A percentile compares a stretch with the other conserved stretches of the same genome.
phyloP scores from a whole-genome alignment of 2,888 invertebrate genomes.

The Drosophila tanythrix region DNA sequence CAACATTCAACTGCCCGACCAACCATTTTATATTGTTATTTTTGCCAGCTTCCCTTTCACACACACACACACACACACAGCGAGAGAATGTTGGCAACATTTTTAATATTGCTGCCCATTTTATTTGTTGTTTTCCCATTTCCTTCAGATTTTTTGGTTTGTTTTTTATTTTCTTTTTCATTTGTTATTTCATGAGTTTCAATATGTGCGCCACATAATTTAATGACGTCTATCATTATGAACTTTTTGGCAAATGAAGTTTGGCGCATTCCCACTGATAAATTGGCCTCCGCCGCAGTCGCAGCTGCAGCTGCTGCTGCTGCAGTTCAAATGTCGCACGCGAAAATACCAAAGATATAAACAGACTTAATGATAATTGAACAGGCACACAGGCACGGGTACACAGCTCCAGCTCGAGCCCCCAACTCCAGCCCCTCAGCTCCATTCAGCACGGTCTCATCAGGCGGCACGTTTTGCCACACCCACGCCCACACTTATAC shows the following conservation, averaged over 20 bases:
- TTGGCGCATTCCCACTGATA: conserved; percentile 36
- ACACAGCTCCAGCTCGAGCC: neutral
- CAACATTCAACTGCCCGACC: conserved; percentile 24
- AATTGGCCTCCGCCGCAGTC: conserved; percentile 20
- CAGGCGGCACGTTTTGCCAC: conserved; percentile 50
- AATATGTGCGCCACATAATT: conserved; percentile 69
- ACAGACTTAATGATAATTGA: conserved; percentile 56
- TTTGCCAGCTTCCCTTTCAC: conserved; percentile 53
- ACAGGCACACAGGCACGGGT: conserved; percentile 16
- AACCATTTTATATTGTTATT: conserved; percentile 78
- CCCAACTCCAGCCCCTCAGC: neutral
- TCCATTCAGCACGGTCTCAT: conserved; percentile 18
- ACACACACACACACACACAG: conserved; percentile 4
- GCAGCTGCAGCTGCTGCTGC: conserved; percentile 13
- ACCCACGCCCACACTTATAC: conserved; percentile 67
- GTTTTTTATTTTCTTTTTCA: conserved; percentile 16
- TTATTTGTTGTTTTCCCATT: conserved; percentile 40
- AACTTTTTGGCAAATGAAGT: conserved; percentile 37
- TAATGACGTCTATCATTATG: conserved; percentile 51
- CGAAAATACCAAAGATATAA: conserved; percentile 47
- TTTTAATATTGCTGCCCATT: conserved; percentile 68
- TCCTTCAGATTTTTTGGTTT: conserved; percentile 6
- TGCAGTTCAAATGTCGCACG: conserved; percentile 56
- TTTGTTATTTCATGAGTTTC: conserved; percentile 53
- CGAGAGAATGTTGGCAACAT: conserved; percentile 40